Evolutionary conservation across 2,113 vertebrate species (phyloP).

Genomic region (Brachyhypopomus gauderio): DNA sequence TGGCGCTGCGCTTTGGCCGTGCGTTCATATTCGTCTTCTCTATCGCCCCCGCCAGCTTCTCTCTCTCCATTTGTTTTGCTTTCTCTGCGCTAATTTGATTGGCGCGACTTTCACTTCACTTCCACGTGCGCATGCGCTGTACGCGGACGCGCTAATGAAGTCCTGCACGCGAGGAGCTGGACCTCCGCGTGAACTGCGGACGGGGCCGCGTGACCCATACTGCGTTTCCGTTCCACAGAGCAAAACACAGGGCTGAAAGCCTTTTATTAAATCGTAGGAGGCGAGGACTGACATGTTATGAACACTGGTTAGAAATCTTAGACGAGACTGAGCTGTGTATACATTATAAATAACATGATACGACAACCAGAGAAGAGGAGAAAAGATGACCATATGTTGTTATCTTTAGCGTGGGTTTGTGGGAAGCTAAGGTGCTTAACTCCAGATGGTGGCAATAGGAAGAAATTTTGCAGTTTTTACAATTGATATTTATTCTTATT

Average conservation of each 20-base stretch:
- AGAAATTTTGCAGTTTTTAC: neutral
- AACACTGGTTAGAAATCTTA: neutral
- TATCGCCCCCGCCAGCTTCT: too few species aligned
- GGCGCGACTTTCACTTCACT: slow-evolving; percentile 34
- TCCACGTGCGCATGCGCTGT: slow-evolving; percentile 39
- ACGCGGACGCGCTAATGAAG: slow-evolving; percentile 43
- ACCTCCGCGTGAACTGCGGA: neutral
- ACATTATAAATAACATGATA: neutral
- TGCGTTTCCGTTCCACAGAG: neutral
- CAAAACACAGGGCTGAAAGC: slow-evolving; percentile 24
- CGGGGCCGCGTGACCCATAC: neutral
- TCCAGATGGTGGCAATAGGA: neutral
- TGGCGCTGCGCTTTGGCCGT: neutral
- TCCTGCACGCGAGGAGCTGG: slow-evolving; percentile 7
- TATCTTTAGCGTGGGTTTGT: slow-evolving; percentile 2
- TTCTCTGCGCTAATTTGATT: slow-evolving; percentile 50
- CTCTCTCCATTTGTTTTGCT: slow-evolving; percentile 1
- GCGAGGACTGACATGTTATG: neutral
- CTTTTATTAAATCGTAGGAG: neutral
- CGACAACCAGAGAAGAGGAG: neutral
- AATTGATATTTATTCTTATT: neutral
- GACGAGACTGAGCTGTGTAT: neutral
- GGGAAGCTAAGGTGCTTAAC: neutral
- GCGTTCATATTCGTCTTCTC: neutral
- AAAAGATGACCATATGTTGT: slow-evolving; percentile 8